phyloP scores from a whole-genome alignment of 2,888 invertebrate species.

The Macroteleia sp. region DNA sequence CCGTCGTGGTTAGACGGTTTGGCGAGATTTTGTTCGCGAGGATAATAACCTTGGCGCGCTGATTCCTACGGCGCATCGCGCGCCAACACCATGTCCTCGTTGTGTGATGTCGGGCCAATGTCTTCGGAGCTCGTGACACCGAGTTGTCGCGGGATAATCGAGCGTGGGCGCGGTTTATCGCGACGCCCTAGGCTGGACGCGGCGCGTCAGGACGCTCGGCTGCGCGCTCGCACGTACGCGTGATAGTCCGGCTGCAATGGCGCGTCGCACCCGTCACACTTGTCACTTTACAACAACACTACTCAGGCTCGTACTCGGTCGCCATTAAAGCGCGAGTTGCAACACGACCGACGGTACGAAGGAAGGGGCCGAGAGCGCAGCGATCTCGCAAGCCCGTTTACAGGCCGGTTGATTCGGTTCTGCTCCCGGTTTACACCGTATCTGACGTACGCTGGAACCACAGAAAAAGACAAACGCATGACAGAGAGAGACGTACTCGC shows the following conservation, averaged over 20 bases:
- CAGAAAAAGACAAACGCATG: too few relatives aligned
- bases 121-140: constrained; percentile 16
- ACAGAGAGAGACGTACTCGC: too few relatives aligned
- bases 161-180: constrained; percentile 50
- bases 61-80: constrained; percentile 45
- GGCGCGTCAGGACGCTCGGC: constrained; percentile 26
- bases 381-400: constrained; percentile 72
- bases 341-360: constrained; percentile 43
- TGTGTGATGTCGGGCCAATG: constrained; percentile 7
- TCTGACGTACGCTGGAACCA: too few relatives aligned
- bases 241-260: constrained; percentile 26
- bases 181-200: background rate
- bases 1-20: too few relatives aligned
- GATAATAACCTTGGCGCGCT: constrained; percentile 24
- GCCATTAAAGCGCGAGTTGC: constrained; percentile 80
- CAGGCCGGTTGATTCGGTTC: constrained; percentile 12
- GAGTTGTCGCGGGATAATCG: constrained; percentile 25
- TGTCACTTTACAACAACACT: constrained; percentile 79
- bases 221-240: background rate
- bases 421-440: constrained; percentile 4
- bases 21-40: too few relatives aligned
- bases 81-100: constrained; percentile 44
- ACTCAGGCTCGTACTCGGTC: constrained; percentile 76
- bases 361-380: constrained; percentile 63
- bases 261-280: constrained; percentile 58